A percentile compares a stretch with the other conserved stretches of the same genome.
phyloP scores from a whole-genome alignment of 1,140 invertebrate genomes.

The Gonioctena quinquepunctata region DNA sequence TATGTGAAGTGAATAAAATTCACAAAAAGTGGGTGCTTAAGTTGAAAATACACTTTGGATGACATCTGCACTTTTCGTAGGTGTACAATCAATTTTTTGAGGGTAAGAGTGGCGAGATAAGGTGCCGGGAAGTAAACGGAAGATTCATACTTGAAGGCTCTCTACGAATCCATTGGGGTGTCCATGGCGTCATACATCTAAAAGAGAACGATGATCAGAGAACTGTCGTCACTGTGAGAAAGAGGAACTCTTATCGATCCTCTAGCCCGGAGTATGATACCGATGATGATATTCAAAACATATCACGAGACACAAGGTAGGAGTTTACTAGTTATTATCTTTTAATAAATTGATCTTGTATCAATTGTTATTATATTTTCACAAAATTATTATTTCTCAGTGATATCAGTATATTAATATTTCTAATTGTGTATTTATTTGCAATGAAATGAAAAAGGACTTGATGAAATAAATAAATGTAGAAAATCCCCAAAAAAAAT shows the following conservation, averaged over 20 bases:
- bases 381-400: too few species aligned
- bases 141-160: constrained; percentile 78
- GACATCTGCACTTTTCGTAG: too few species aligned
- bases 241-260: constrained; percentile 69
- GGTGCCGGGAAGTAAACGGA: constrained; percentile 78
- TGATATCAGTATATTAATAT: too few species aligned
- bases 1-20: too few species aligned
- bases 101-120: constrained; percentile 75
- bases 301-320: constrained; percentile 50
- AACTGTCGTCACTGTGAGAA: constrained; percentile 71
- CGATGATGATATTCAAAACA: constrained; percentile 50
- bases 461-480: too few species aligned
- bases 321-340: not conserved
- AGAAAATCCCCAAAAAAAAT: too few species aligned
- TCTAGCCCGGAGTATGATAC: constrained; percentile 49
- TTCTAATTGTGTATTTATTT: too few species aligned
- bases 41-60: too few species aligned
- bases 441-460: too few species aligned
- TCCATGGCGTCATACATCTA: constrained; percentile 80
- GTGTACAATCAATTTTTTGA: constrained; percentile 79
- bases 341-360: too few species aligned
- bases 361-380: too few species aligned
- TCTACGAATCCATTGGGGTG: constrained; percentile 83
- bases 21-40: too few species aligned
- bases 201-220: constrained; percentile 86